These are phyloP conservation scores for Dendrocincla fuliginosa DNA, from an alignment of 2,797 vertebrate species.

Conservation along the genomic window DNA sequence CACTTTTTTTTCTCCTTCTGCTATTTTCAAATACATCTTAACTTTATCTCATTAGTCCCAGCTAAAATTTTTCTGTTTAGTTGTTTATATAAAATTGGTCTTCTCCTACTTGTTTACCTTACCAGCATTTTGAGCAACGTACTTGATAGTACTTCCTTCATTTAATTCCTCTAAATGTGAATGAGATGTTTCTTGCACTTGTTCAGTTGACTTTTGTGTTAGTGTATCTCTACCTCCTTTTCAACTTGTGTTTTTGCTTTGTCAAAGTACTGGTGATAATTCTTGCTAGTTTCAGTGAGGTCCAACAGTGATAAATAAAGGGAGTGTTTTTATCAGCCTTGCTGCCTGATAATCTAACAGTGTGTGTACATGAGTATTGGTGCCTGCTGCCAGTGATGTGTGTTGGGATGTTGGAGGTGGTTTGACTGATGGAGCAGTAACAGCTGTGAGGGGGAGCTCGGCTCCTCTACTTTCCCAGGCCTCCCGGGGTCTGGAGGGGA, in stretches of 20 bases:
- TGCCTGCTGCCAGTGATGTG: background rate
- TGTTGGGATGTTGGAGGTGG: background rate
- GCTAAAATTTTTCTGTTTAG: background rate
- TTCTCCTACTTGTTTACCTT: background rate
- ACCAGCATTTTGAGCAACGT: background rate
- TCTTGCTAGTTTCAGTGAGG: background rate
- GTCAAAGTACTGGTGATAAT: background rate
- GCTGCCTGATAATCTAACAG: background rate
- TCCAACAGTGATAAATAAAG: background rate
- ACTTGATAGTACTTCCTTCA: background rate
- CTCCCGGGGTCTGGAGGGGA: too few species aligned
- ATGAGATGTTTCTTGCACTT: background rate
- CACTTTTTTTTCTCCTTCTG: background rate
- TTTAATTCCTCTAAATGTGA: background rate
- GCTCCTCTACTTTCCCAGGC: too few species aligned
- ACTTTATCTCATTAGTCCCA: background rate
- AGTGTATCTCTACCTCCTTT: background rate
- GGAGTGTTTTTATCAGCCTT: background rate
- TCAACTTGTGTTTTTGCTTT: background rate
- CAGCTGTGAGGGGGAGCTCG: too few species aligned
- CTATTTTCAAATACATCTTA: background rate
- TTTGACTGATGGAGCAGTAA: background rate
- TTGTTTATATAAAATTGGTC: background rate
- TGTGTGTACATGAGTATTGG: rapidly evolving
- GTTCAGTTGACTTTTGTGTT: background rate